phyloP scores from a whole-genome alignment of 2,888 invertebrate species.

The Petrophora chlorosata region DNA sequence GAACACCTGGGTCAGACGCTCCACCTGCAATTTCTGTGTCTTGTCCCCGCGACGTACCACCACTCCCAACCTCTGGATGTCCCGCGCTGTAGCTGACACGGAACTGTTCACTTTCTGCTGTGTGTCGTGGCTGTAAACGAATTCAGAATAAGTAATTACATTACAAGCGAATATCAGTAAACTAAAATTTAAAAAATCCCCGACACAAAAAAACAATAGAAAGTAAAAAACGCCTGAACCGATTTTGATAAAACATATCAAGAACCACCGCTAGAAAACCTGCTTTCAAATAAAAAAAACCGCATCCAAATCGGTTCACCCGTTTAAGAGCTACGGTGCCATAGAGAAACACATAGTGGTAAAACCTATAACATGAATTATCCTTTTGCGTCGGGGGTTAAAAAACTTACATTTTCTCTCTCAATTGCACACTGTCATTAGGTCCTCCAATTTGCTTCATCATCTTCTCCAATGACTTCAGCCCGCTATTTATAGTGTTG shows the following conservation, averaged over 20 bases:
- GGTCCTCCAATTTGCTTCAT: conserved; percentile 89
- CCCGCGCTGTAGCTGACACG: conserved; percentile 88
- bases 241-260: no score
- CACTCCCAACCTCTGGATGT: conserved; percentile 88
- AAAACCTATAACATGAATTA: no score
- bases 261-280: no score
- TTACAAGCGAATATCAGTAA: no score
- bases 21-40: conserved; percentile 92
- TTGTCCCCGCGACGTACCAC: conserved; percentile 89
- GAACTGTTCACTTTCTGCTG: conserved; percentile 90
- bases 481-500: conserved; percentile 89
- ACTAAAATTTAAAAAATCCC: no score
- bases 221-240: no score
- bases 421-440: conserved; percentile 86
- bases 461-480: conserved; percentile 88
- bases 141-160: not conserved
- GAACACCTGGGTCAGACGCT: conserved; percentile 92
- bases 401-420: conserved; percentile 71
- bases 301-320: no score
- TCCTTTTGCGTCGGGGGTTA: no score
- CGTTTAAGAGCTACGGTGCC: no score
- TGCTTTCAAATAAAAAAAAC: no score
- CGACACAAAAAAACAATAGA: no score
- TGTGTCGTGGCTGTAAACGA: conserved; percentile 85
- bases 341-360: no score